Percentiles rank a stretch among this genome's conserved stretches.
Evolutionary conservation across 92 coral and sea anemone species (phyloP).

Genomic region (Nematostella vectensis): DNA sequence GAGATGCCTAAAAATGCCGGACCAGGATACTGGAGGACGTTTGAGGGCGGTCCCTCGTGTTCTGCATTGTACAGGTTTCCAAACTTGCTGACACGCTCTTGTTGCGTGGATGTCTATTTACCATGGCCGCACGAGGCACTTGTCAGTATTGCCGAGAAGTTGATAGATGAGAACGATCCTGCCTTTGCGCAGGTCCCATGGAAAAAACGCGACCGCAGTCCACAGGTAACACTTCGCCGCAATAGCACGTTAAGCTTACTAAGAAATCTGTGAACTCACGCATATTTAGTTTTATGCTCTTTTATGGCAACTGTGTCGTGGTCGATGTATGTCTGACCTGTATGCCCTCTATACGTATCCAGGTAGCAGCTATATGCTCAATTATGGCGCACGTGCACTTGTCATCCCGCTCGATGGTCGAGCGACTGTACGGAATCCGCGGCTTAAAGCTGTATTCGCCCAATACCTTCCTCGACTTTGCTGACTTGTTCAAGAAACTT

Average conservation of each 20-base stretch:
- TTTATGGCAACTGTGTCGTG: too few relatives aligned
- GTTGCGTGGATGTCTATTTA: constrained; percentile 76
- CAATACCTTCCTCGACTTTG: constrained; percentile 71
- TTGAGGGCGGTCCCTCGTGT: constrained; percentile 32
- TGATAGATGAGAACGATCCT: constrained; percentile 41
- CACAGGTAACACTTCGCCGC: too few relatives aligned
- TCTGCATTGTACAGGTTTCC: constrained; percentile 62
- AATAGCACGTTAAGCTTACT: too few relatives aligned
- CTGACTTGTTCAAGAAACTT: constrained; percentile 64
- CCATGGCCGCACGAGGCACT: constrained; percentile 89
- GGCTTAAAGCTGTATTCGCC: constrained; percentile 79
- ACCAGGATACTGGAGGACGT: too few relatives aligned
- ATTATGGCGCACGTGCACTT: constrained; percentile 88
- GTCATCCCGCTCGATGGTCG: constrained; percentile 62
- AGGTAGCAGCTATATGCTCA: constrained; percentile 62
- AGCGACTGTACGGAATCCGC: constrained; percentile 47
- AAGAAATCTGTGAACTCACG: too few relatives aligned
- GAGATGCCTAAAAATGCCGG: too few relatives aligned
- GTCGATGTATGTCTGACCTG: too few relatives aligned
- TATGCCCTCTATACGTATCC: too few relatives aligned
- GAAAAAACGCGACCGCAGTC: constrained; percentile 39
- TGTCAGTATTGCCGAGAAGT: constrained; percentile 58
- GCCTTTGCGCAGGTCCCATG: constrained; percentile 39
- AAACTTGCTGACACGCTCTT: constrained; percentile 63
- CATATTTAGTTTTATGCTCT: too few relatives aligned